phyloP scores from a whole-genome alignment of 2,797 vertebrate genomes.

The Sphaeramia orbicularis region DNA sequence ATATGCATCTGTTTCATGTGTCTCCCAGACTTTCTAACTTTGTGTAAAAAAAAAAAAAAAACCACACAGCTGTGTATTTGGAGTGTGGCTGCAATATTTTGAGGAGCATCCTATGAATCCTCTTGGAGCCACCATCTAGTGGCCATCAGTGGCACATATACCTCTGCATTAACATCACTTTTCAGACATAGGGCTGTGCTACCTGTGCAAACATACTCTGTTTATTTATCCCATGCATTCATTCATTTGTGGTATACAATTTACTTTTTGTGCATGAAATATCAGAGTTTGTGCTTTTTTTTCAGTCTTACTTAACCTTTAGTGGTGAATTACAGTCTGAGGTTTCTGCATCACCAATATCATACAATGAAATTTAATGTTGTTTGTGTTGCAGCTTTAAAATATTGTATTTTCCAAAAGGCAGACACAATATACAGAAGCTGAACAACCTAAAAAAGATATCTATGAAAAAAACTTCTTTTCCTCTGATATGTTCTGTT shows the following conservation, averaged over 20 bases:
- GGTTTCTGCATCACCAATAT: too few relatives aligned
- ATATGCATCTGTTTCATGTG: background rate
- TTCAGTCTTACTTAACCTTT: too few relatives aligned
- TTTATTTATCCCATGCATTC: background rate
- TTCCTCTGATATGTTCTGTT: background rate
- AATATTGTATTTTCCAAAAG: too few relatives aligned
- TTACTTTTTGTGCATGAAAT: too few relatives aligned
- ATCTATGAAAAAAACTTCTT: background rate
- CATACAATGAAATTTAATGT: too few relatives aligned
- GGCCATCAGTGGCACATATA: constrained; percentile 9
- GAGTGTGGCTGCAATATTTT: background rate
- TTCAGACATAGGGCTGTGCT: background rate
- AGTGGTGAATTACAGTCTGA: too few relatives aligned
- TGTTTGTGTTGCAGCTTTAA: too few relatives aligned
- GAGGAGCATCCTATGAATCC: background rate
- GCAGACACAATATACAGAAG: background rate
- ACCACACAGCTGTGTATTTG: too few relatives aligned
- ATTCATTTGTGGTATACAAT: background rate
- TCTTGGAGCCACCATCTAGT: constrained; percentile 42
- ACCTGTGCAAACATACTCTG: background rate
- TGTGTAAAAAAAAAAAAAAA: background rate
- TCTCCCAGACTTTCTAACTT: background rate
- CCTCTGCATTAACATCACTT: background rate
- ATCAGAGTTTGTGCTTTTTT: too few relatives aligned
- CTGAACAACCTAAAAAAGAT: background rate